Conservation (phyloP, 2,797 vertebrate genomes). For the Somateria mollissima region DNA sequence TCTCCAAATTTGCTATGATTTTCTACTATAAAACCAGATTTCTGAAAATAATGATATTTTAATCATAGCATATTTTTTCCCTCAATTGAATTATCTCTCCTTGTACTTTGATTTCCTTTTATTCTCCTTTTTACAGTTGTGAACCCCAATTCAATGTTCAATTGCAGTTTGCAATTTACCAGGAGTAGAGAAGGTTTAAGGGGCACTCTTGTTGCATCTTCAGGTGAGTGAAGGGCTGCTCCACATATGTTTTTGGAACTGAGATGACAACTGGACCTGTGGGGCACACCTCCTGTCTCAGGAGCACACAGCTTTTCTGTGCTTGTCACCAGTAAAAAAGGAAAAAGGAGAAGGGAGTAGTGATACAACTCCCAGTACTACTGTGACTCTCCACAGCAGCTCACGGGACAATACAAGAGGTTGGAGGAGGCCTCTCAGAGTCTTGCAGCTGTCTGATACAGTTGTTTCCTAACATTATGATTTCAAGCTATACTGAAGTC, state of each 20-base stretch:
- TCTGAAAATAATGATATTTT: neutral
- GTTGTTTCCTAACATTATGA: neutral
- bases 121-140: neutral
- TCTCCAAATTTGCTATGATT: neutral
- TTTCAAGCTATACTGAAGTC: neutral
- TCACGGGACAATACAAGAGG: accelerated
- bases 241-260: neutral
- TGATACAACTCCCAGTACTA: accelerated
- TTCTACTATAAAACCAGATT: neutral
- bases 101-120: too few relatives aligned
- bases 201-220: neutral
- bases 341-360: neutral
- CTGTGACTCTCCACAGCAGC: neutral
- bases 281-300: neutral
- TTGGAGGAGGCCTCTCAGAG: neutral
- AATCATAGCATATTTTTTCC: neutral
- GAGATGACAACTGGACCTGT: neutral
- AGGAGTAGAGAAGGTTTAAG: neutral
- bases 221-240: neutral
- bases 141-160: neutral
- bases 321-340: neutral
- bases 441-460: neutral
- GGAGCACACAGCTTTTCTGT: neutral
- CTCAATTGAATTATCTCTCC: neutral
- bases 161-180: neutral